Conservation (phyloP, 2,888 invertebrate genomes). For the Ornithoptera priamus region DNA sequence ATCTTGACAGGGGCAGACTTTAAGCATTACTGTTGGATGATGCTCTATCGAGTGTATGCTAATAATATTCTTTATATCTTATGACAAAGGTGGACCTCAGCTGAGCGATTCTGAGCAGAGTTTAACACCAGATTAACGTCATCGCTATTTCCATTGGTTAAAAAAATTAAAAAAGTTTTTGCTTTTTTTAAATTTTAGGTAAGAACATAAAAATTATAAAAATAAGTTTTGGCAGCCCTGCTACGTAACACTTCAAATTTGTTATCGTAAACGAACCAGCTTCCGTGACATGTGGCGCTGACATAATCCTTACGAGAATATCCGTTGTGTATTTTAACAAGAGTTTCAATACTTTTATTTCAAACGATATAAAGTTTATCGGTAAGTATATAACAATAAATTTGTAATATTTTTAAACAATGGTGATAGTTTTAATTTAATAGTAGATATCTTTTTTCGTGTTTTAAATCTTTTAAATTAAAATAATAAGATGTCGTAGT, state of each 20-base stretch:
- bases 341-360: slow-evolving; percentile 8
- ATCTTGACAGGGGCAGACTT: too few relatives aligned
- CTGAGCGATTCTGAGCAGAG: too few relatives aligned
- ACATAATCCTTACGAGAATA: slow-evolving; percentile 17
- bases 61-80: too few relatives aligned
- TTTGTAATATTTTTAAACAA: not conserved
- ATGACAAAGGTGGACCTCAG: too few relatives aligned
- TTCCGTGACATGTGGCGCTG: slow-evolving; percentile 16
- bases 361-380: not conserved
- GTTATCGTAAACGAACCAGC: slow-evolving; percentile 26
- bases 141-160: too few relatives aligned
- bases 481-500: not conserved
- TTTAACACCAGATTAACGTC: too few relatives aligned
- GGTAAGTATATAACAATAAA: not conserved
- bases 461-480: not conserved
- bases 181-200: not conserved
- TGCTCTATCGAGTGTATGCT: too few relatives aligned
- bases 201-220: not conserved
- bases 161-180: not conserved
- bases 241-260: slow-evolving; percentile 22
- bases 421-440: not conserved
- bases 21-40: too few relatives aligned
- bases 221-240: slow-evolving; percentile 5
- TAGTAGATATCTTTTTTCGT: not conserved
- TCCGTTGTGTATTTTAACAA: slow-evolving; percentile 8